Evolutionary conservation across 1,140 invertebrate genomes (phyloP).

Genomic region (Acromyrmex heyeri): DNA sequence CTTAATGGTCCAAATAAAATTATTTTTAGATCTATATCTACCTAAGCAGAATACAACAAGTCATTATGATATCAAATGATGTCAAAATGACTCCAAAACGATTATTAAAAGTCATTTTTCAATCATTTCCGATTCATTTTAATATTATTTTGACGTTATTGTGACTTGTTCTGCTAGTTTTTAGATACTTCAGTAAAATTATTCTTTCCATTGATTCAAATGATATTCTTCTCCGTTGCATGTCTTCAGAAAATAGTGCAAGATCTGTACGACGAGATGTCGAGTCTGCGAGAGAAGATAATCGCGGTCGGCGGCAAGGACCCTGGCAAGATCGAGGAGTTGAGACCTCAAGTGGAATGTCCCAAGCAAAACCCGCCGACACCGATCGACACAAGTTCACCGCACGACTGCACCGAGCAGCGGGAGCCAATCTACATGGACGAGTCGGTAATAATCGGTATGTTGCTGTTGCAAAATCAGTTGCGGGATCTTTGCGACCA

Average conservation of each 20-base stretch:
- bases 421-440: not conserved
- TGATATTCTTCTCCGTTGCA: not conserved
- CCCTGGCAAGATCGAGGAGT: slow-evolving; percentile 76
- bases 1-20: too few relatives aligned
- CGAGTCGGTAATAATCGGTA: slow-evolving; percentile 55
- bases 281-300: slow-evolving; percentile 77
- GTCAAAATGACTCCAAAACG: too few relatives aligned
- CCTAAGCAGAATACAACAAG: too few relatives aligned
- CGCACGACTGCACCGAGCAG: not conserved
- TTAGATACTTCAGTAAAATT: too few relatives aligned
- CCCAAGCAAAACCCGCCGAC: not conserved
- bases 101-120: too few relatives aligned
- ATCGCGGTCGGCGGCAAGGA: slow-evolving; percentile 76
- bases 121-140: too few relatives aligned
- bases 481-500: slow-evolving; percentile 61
- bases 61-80: too few relatives aligned
- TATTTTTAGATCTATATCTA: too few relatives aligned
- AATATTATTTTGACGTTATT: too few relatives aligned
- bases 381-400: not conserved
- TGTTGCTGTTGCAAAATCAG: slow-evolving; percentile 68
- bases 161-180: too few relatives aligned
- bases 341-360: slow-evolving; percentile 5
- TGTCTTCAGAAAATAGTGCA: slow-evolving; percentile 66
- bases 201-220: not conserved
- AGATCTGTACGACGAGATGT: slow-evolving; percentile 74